Percentiles rank a stretch among this genome's conserved stretches.
phyloP scores from a whole-genome alignment of 2,888 invertebrate species.

The Lacanobia wlatinum region DNA sequence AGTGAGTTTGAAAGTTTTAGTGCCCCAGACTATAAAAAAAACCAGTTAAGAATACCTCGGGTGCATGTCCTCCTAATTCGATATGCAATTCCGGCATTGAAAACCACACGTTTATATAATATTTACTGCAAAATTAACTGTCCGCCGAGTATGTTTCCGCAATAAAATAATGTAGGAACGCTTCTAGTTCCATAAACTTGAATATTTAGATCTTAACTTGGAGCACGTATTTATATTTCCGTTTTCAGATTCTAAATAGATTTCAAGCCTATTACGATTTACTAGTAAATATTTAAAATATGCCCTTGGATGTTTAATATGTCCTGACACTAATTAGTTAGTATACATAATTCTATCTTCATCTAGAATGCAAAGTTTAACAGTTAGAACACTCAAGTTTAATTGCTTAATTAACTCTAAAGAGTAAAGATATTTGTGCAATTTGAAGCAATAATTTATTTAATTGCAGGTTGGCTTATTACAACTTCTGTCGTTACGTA shows the following conservation, averaged over 20 bases:
- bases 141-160: neutral
- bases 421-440: neutral
- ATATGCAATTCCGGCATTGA: slow-evolving; percentile 13
- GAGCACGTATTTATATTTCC: slow-evolving; percentile 21
- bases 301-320: too few relatives aligned
- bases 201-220: slow-evolving; percentile 23
- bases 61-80: neutral
- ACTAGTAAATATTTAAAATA: neutral
- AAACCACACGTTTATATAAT: slow-evolving; percentile 11
- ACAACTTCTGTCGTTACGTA: neutral
- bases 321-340: neutral
- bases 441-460: slow-evolving; percentile 7
- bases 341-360: neutral
- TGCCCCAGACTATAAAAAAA: neutral
- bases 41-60: neutral
- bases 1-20: neutral
- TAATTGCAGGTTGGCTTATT: neutral
- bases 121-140: slow-evolving; percentile 29
- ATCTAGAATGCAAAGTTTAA: neutral
- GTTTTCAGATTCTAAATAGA: slow-evolving; percentile 1
- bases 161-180: slow-evolving; percentile 17
- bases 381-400: slow-evolving; percentile 6
- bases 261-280: neutral
- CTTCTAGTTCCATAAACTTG: slow-evolving; percentile 14
- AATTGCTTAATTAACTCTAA: slow-evolving; percentile 5